A percentile compares a stretch with the other conserved stretches of the same genome.
phyloP scores from a whole-genome alignment of 1,140 invertebrate genomes.

The Aethina tumida region DNA sequence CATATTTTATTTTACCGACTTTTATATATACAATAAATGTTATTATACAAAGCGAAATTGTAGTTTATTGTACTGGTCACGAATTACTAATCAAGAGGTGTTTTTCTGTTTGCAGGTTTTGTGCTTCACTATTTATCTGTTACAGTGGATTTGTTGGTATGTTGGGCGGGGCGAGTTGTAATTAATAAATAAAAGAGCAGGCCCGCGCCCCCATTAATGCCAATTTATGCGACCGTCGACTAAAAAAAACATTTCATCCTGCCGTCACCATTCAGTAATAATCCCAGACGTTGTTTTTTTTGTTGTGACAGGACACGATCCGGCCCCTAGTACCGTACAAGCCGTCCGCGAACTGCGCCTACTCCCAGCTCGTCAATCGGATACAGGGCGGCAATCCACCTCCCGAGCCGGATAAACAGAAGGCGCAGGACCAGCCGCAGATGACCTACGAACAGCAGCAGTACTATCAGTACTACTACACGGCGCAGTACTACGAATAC shows the following conservation, averaged over 20 bases:
- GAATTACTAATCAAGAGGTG: constrained; percentile 19
- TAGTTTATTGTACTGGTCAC: constrained; percentile 6
- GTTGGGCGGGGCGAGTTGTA: background rate
- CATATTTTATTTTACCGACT: too few species aligned
- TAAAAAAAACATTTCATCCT: too few species aligned
- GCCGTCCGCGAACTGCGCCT: constrained; percentile 72
- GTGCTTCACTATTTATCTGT: constrained; percentile 8
- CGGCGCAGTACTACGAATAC: constrained; percentile 32
- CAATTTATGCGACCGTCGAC: too few species aligned
- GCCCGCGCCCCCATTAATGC: too few species aligned
- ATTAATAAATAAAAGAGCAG: background rate
- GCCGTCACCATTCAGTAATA: too few species aligned
- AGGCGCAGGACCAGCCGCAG: constrained; percentile 10
- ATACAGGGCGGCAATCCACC: constrained; percentile 73
- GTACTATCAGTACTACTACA: constrained; percentile 33
- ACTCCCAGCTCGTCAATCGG: constrained; percentile 73
- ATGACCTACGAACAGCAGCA: constrained; percentile 29
- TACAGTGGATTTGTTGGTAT: constrained; percentile 1
- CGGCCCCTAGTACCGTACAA: constrained; percentile 52
- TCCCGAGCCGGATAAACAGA: constrained; percentile 32
- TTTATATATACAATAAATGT: too few species aligned
- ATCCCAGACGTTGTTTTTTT: too few species aligned
- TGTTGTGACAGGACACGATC: constrained; percentile 14
- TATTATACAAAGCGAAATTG: too few species aligned
- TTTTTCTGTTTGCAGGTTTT: constrained; percentile 22